Conservation (phyloP, 2,888 invertebrate genomes). For the Mesodorylaimus sp. region DNA sequence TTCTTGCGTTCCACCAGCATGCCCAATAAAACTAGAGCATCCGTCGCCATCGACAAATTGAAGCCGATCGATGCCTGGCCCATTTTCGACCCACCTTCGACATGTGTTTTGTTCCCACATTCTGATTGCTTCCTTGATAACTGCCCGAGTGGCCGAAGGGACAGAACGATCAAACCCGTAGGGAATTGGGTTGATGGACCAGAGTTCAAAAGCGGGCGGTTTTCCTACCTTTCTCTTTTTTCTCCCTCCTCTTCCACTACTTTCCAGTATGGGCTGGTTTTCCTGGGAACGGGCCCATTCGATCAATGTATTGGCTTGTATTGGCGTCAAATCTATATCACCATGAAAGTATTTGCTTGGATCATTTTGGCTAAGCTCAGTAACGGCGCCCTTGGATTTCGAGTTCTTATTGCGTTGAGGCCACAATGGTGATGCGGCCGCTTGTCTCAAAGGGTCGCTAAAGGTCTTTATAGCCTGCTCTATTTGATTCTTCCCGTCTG, state of each 20-base stretch:
- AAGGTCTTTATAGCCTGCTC: too few species aligned
- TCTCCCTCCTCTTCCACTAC: too few species aligned
- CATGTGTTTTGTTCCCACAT: conserved; percentile 21
- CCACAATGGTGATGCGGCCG: too few species aligned
- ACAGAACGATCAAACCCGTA: neutral
- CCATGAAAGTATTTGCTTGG: conserved; percentile 1
- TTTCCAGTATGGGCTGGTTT: neutral
- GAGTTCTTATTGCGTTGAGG: too few species aligned
- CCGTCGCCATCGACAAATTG: conserved; percentile 29
- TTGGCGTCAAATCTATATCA: conserved; percentile 6
- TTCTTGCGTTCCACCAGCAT: conserved; percentile 22
- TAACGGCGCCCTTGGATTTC: too few species aligned
- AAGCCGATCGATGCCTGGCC: conserved; percentile 20
- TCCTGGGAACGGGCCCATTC: neutral
- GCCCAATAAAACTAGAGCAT: conserved; percentile 26
- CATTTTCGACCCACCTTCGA: conserved; percentile 20
- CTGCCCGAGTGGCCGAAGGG: neutral
- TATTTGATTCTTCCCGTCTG: too few species aligned
- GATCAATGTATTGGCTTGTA: conserved; percentile 1
- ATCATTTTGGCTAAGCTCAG: conserved; percentile 1
- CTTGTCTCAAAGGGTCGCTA: too few species aligned
- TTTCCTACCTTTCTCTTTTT: conserved; percentile 7
- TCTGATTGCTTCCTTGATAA: conserved; percentile 14
- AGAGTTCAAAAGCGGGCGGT: neutral
- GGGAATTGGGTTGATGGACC: conserved; percentile 4